These are phyloP conservation scores for Melanophora roralis DNA, from an alignment of 2,888 invertebrate species.

Conservation along the genomic window DNA sequence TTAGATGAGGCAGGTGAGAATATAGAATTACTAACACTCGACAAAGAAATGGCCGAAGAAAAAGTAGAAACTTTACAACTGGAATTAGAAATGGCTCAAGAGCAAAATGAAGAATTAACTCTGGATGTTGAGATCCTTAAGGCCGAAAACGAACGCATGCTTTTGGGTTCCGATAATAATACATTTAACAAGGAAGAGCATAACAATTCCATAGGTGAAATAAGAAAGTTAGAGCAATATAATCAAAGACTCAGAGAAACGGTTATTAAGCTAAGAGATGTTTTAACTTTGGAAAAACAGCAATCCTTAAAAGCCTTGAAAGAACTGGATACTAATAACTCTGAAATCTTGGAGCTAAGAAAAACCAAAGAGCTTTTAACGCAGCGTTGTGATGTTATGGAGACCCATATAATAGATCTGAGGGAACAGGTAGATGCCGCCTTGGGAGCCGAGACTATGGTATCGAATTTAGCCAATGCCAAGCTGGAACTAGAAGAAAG, in stretches of 20 bases:
- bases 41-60: constrained; percentile 99
- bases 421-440: constrained; percentile 98
- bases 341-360: constrained; percentile 89
- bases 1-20: constrained; percentile 94
- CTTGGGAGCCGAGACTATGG: constrained; percentile 98
- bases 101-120: constrained; percentile 92
- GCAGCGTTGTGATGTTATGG: constrained; percentile 85
- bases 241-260: constrained; percentile 95
- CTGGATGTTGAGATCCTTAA: constrained; percentile 90
- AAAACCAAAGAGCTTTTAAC: constrained; percentile 92
- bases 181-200: constrained; percentile 82
- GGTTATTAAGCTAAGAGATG: constrained; percentile 92
- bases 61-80: constrained; percentile 88
- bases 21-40: constrained; percentile 96
- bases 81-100: constrained; percentile 91
- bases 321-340: constrained; percentile 92
- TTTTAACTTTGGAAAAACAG: constrained; percentile 95
- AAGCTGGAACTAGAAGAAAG: constrained; percentile 96
- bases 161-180: constrained; percentile 70
- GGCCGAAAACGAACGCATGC: constrained; percentile 83
- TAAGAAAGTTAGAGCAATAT: constrained; percentile 95
- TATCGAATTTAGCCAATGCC: constrained; percentile 93
- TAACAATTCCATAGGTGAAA: constrained; percentile 74
- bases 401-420: constrained; percentile 91
- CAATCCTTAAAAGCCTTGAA: constrained; percentile 92